Base-by-base conservation (phyloP, 1,140 invertebrate genomes). In the Nylanderia fulva region DNA sequence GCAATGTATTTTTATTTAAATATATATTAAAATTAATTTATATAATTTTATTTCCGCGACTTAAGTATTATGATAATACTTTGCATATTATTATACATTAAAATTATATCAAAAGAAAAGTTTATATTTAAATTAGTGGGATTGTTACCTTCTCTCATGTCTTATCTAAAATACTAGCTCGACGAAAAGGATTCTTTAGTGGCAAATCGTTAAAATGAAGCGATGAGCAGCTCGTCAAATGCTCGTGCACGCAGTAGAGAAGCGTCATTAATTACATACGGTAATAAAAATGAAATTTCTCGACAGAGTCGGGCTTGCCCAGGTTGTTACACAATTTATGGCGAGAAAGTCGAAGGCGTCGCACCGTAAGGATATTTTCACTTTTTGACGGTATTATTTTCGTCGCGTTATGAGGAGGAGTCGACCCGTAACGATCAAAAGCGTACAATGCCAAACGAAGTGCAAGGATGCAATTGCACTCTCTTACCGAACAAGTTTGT, bases 301-400 rank as follows among this genome's bases (percentile, higher is more conserved):
- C 13, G 63, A 11, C 77, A 36, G 33, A 18, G 29, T 18, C 48
- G 76, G 18, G 76, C 27, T 45, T 36, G 39, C 52, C 36, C 24
- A 60, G 36, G 39, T 21, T 58, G 66, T 82, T 82, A 82, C 36
- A 71, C 77, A 82, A 82, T 82, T 72, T 82, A 82, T 33, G 77
- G 39, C 39, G 77, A 72, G 77, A 82, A 82, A 82, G 77, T 56
- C 77, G 77, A 82, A 24, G 66, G 58, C 52, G 36, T 8, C 42
- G 27, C 45, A 54, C 36, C 52, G 29, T 58, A n/a, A 39, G 24
- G 52, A 54, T 48, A 72, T 82, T 82, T 82, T 82, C 77, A 82
- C 66, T 82, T 82, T 54, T 71, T 18, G 45, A 54, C 68, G 8
- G n/a, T n/a, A n/a, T n/a, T 82, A 82, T 72, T 72, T 72, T 72